phyloP scores from a whole-genome alignment of 1,140 invertebrate genomes.

The Adoxophyes honmai region DNA sequence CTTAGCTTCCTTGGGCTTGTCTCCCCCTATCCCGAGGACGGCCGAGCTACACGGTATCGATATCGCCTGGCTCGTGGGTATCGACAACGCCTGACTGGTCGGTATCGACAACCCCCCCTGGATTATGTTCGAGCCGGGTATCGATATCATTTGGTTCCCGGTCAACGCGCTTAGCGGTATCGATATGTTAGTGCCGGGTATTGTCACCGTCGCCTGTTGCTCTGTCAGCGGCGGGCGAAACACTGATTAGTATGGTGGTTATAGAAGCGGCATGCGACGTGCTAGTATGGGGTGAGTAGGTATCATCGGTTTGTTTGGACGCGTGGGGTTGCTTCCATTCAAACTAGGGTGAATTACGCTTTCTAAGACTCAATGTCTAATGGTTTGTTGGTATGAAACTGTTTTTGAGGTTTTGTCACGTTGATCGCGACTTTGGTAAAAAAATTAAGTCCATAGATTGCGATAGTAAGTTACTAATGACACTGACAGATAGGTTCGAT shows the following conservation, averaged over 20 bases:
- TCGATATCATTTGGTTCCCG: constrained; percentile 64
- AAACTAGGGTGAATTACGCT: too few species aligned
- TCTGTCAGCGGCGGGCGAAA: constrained; percentile 58
- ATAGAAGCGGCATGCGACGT: constrained; percentile 36
- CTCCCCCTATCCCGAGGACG: constrained; percentile 24
- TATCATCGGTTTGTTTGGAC: too few species aligned
- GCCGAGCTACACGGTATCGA: constrained; percentile 37
- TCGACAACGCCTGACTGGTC: constrained; percentile 41
- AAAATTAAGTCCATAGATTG: too few species aligned
- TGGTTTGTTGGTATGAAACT: too few species aligned
- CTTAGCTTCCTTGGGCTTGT: background rate
- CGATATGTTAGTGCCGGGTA: constrained; percentile 79
- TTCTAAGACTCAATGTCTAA: too few species aligned
- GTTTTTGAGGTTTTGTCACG: too few species aligned
- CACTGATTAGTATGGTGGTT: constrained; percentile 58
- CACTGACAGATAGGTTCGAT: too few species aligned
- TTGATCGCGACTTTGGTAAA: too few species aligned
- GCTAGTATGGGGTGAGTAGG: constrained; percentile 3
- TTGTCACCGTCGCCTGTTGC: constrained; percentile 76
- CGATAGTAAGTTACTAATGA: too few species aligned
- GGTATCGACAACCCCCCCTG: constrained; percentile 51
- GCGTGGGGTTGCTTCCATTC: too few species aligned
- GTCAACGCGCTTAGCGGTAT: constrained; percentile 71
- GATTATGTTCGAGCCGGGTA: constrained; percentile 73
- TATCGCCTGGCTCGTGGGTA: constrained; percentile 48